Evolutionary conservation across 2,888 invertebrate genomes (phyloP).

Genomic region (Ornithoptera alexandrae): DNA sequence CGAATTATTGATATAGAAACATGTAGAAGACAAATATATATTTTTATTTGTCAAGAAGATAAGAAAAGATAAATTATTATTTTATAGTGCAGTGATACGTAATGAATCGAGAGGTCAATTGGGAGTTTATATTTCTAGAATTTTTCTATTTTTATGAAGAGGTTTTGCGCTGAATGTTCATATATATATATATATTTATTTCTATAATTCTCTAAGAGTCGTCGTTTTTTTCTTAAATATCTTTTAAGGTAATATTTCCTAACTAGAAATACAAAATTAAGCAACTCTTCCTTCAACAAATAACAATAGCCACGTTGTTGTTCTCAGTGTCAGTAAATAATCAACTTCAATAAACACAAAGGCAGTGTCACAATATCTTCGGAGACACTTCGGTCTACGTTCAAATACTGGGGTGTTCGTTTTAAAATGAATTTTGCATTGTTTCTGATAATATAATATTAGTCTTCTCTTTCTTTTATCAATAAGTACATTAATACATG

Average conservation of each 20-base stretch:
- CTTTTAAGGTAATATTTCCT: no score
- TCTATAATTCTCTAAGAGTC: neutral
- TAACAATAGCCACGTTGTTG: conserved; percentile 10
- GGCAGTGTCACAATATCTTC: conserved; percentile 18
- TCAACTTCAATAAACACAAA: conserved; percentile 19
- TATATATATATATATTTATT: neutral
- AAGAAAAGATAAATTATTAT: neutral
- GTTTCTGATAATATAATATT: conserved; percentile 7
- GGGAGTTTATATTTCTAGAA: no score
- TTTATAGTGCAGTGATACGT: no score
- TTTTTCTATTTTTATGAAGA: neutral
- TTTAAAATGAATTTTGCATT: conserved; percentile 7
- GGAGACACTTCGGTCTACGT: neutral
- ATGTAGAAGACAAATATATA: neutral
- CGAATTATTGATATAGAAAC: neutral
- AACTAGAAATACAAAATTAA: neutral
- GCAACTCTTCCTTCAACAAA: neutral
- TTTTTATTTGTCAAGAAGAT: neutral
- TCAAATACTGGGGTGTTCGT: neutral
- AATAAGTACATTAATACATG: neutral
- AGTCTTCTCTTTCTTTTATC: neutral
- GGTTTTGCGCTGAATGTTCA: neutral
- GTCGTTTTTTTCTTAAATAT: neutral
- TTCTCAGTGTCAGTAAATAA: neutral
- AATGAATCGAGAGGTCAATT: no score